Conservation (phyloP, 2,113 vertebrate genomes). For the Athene cunicularia region DNA sequence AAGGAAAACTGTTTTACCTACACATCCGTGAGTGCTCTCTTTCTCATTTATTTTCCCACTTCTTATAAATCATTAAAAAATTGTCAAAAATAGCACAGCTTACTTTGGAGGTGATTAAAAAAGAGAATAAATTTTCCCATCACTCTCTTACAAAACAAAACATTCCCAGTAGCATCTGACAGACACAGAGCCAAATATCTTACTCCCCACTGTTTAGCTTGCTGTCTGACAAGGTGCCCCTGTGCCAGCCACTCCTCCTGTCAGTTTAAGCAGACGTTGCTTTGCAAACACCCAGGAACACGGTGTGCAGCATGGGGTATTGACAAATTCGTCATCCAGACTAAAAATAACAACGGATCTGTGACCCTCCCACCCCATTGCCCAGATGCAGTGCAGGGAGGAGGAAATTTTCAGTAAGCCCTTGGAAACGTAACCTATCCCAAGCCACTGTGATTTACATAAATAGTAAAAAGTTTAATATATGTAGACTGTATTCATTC, state of each 20-base stretch:
- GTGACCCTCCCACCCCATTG: not conserved
- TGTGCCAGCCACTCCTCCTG: not conserved
- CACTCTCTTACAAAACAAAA: not conserved
- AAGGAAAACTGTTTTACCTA: not conserved
- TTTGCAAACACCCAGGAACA: not conserved
- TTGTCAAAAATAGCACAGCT: not conserved
- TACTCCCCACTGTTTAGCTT: not conserved
- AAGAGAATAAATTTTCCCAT: not conserved
- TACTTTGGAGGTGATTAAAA: not conserved
- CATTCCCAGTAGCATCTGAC: not conserved
- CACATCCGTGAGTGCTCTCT: not conserved
- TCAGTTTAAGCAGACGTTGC: not conserved
- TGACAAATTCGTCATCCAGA: not conserved
- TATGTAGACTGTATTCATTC: not conserved
- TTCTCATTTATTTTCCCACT: not conserved
- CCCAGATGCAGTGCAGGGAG: not conserved
- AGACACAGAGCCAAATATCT: not conserved
- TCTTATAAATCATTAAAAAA: not conserved
- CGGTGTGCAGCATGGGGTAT: not conserved
- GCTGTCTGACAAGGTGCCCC: not conserved
- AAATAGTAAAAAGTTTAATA: conserved; percentile 8
- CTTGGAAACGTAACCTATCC: not conserved
- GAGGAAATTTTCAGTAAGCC: not conserved
- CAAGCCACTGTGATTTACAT: not conserved
- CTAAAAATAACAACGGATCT: not conserved